Evolutionary conservation across 2,113 vertebrate genomes (phyloP).

Genomic region (Sapayoa aenigma): DNA sequence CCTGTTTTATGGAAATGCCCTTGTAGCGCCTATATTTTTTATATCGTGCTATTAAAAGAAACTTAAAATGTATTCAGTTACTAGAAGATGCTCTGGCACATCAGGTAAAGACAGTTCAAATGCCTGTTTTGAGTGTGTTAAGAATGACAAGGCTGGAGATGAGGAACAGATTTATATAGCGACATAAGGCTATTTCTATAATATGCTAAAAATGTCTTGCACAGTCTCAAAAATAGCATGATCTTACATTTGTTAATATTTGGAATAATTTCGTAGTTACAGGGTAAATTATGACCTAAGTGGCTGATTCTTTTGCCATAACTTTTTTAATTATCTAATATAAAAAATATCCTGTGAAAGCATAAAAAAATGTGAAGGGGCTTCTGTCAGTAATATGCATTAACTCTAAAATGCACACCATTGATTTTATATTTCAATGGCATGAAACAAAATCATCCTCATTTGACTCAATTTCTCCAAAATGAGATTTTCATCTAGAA

Average conservation of each 20-base stretch:
- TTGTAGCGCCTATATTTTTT: background rate
- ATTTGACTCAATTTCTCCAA: background rate
- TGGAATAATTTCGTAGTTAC: background rate
- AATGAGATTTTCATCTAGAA: background rate
- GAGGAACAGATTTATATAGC: background rate
- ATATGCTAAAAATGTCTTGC: background rate
- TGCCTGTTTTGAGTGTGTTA: background rate
- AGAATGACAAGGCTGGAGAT: background rate
- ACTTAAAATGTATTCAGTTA: background rate
- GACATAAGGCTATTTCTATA: background rate
- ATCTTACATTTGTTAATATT: background rate
- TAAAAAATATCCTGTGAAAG: background rate
- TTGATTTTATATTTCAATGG: background rate
- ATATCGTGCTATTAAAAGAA: background rate
- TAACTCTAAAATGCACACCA: background rate
- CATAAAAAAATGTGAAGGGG: background rate
- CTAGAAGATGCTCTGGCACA: background rate
- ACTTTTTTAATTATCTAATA: background rate
- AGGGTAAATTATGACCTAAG: background rate
- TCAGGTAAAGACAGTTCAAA: background rate
- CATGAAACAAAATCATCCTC: background rate
- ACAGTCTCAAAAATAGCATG: background rate
- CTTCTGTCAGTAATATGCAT: background rate
- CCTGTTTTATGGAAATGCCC: background rate
- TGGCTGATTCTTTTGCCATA: background rate